These are phyloP conservation scores for Campylomormyrus tamandua DNA, from an alignment of 2,113 vertebrate genomes.

Conservation along the genomic window DNA sequence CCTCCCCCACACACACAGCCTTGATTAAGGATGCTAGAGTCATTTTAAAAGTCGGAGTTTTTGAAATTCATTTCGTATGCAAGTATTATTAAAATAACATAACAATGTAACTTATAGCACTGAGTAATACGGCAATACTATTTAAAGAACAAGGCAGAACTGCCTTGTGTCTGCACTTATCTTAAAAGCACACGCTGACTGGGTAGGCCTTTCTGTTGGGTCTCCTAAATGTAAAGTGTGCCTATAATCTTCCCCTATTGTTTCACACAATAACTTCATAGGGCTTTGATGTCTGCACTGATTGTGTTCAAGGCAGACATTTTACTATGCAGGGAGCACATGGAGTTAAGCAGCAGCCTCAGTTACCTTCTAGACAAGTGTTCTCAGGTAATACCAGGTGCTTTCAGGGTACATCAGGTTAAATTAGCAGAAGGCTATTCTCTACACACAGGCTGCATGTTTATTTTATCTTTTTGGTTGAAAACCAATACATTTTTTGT, in stretches of 20 bases:
- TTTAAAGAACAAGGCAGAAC: not conserved
- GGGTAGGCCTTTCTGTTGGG: not conserved
- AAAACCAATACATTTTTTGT: not conserved
- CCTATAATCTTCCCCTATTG: constrained; percentile 16
- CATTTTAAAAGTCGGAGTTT: not conserved
- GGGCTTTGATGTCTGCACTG: constrained; percentile 8
- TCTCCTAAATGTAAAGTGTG: not conserved
- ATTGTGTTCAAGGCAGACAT: not conserved
- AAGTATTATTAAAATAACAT: not conserved
- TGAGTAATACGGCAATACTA: not conserved
- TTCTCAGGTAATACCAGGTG: not conserved
- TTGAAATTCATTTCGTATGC: not conserved
- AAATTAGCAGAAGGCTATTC: not conserved
- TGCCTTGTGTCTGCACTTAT: not conserved
- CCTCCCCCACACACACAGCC: not conserved
- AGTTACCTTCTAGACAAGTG: not conserved
- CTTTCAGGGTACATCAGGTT: not conserved
- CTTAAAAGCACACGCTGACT: not conserved
- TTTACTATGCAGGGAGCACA: not conserved
- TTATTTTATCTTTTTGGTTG: not conserved
- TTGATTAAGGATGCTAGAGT: not conserved
- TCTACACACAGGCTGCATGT: not conserved
- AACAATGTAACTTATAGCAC: not conserved
- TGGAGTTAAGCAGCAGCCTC: not conserved
- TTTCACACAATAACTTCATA: constrained; percentile 10